Base-by-base conservation (phyloP, 2,888 invertebrate species). In the Sclerodermus sp. region DNA sequence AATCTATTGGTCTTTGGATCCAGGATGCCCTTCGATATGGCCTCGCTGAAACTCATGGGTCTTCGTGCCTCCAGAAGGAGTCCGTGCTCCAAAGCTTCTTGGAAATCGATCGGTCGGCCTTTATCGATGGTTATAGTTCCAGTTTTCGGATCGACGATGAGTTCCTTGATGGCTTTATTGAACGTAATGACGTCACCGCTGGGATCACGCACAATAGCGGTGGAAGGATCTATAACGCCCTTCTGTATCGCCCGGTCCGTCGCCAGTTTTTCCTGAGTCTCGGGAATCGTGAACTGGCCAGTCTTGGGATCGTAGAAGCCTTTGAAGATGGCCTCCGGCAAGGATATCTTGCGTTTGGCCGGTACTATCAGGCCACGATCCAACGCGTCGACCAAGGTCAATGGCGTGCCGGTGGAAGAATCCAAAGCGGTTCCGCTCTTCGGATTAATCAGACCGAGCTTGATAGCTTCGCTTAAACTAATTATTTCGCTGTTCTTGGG, bases 321-420 rank as follows among this genome's bases (percentile, higher is more conserved):
- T 79, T 91, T 89, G 68, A 90, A 90, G n/a, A 95, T 88, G 1
- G 94, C 94, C 79, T 93, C 93, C 0, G 91, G 90, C 23, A 94
- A 81, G 53, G 91, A 91, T 57, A 92, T 86, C 75, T 89, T 90
- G 45, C 88, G 86, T 73, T 91, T 90, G 36, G 91, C 88, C 8
- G 91, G 90, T 5, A 93, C 84, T 44, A 93, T 85, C 29, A 93
- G 80, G 18, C 93, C 92, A 46, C 89, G 85, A 64, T 91, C 90
- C 29, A 91, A 84, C 1, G 96, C 95, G 71, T 94, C 93, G 34
- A 86, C 87, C 6, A 96, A 81, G 29, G 89, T 87, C 53, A 94
- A 83, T 74, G 88, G 86, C 32, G 86, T 84, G 30, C 89, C 89
- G 36, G 85, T 86, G 39, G 84, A 79, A 0, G 90, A 91, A 80